Conservation (phyloP, 2,888 invertebrate species). For the Cartodere bifasciata region DNA sequence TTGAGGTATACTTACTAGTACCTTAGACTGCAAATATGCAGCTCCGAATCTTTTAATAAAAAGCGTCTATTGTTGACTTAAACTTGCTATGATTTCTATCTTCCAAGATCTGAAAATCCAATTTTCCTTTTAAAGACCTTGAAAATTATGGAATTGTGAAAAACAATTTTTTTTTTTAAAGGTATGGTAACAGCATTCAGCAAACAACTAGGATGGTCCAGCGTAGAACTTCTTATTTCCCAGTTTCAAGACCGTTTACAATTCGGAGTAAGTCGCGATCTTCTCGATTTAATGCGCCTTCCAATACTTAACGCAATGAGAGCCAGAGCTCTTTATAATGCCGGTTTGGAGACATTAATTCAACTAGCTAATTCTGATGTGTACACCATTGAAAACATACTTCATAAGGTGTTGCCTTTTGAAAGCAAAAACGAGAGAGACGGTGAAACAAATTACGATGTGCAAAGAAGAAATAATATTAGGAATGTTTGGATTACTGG, state of each 20-base stretch:
- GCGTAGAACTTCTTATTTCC: conserved; percentile 74
- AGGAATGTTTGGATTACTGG: conserved; percentile 70
- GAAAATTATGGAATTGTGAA: too few species aligned
- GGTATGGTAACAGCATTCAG: conserved; percentile 97
- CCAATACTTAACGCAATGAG: conserved; percentile 70
- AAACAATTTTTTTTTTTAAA: too few species aligned
- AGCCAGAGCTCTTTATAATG: conserved; percentile 72
- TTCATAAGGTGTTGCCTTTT: conserved; percentile 72
- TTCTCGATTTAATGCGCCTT: conserved; percentile 81
- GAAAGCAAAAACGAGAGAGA: conserved; percentile 67
- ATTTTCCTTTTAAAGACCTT: too few species aligned
- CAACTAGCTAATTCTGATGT: conserved; percentile 65
- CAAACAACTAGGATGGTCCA: conserved; percentile 82
- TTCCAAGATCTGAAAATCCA: too few species aligned
- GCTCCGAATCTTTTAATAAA: too few species aligned
- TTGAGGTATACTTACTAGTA: too few species aligned
- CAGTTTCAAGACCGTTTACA: conserved; percentile 91
- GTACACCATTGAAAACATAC: conserved; percentile 57
- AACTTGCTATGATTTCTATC: too few species aligned
- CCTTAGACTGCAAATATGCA: too few species aligned
- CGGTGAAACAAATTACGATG: conserved; percentile 52
- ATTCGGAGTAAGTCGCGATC: conserved; percentile 86
- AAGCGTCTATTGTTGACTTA: too few species aligned
- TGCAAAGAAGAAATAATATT: conserved; percentile 52
- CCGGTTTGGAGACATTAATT: conserved; percentile 64